phyloP scores from a whole-genome alignment of 2,888 invertebrate genomes.

The Pandemis heparana region DNA sequence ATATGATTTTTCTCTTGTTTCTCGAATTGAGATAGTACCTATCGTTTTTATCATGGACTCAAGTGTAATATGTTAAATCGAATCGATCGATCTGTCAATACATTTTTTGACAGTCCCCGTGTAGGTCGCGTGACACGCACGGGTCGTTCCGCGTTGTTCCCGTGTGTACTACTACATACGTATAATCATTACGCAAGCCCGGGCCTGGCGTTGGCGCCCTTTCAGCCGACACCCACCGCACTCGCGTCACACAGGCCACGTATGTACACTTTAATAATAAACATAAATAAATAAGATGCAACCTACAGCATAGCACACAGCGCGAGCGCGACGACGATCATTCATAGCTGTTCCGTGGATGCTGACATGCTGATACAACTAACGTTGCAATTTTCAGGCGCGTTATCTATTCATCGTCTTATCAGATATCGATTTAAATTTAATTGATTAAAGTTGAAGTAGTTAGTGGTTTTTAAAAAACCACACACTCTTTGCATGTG shows the following conservation, averaged over 20 bases:
- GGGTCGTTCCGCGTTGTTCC: slow-evolving; percentile 63
- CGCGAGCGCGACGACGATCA: slow-evolving; percentile 14
- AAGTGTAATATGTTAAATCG: slow-evolving; percentile 8
- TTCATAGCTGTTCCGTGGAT: slow-evolving; percentile 24
- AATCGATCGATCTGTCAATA: slow-evolving; percentile 30
- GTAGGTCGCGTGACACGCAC: slow-evolving; percentile 38
- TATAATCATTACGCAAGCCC: slow-evolving; percentile 56
- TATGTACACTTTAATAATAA: slow-evolving; percentile 45
- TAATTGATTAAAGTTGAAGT: background rate
- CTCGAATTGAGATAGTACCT: slow-evolving; percentile 6
- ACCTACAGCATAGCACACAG: slow-evolving; percentile 21
- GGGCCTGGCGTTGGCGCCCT: slow-evolving; percentile 64
- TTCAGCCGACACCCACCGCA: slow-evolving; percentile 61
- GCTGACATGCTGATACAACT: background rate
- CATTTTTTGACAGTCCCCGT: slow-evolving; percentile 26
- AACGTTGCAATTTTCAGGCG: background rate
- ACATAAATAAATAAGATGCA: slow-evolving; percentile 38
- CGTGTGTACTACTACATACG: slow-evolving; percentile 60
- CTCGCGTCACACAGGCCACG: slow-evolving; percentile 53
- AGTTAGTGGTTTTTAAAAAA: background rate
- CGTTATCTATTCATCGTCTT: background rate
- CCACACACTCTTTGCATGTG: background rate
- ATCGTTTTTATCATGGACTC: slow-evolving; percentile 26
- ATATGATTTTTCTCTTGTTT: slow-evolving; percentile 6
- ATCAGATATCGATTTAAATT: slow-evolving; percentile 5